phyloP scores from a whole-genome alignment of 2,888 invertebrate genomes.

The Hydrotaea cyrtoneurina region DNA sequence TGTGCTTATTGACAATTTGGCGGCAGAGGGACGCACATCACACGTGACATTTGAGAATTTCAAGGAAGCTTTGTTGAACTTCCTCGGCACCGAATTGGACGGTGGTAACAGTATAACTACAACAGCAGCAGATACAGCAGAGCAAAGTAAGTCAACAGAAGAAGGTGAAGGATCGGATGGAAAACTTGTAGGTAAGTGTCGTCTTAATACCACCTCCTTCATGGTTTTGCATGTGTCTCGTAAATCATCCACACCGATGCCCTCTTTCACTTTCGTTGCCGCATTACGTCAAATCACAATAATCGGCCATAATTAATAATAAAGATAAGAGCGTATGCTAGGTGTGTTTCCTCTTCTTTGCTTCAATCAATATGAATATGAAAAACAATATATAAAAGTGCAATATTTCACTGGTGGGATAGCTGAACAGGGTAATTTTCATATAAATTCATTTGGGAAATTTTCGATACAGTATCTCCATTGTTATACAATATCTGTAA shows the following conservation, averaged over 20 bases:
- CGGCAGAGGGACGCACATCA: slow-evolving; percentile 78
- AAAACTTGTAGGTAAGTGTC: slow-evolving; percentile 59
- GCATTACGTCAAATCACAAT: slow-evolving; percentile 24
- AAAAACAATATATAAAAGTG: neutral
- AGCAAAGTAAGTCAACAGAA: slow-evolving; percentile 37
- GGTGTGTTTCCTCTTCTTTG: neutral
- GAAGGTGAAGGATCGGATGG: slow-evolving; percentile 32
- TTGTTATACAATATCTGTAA: too few relatives aligned
- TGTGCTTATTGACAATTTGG: slow-evolving; percentile 84
- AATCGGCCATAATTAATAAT: neutral
- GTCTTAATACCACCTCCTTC: neutral
- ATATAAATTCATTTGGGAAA: neutral
- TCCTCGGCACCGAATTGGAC: slow-evolving; percentile 84
- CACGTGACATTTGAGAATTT: slow-evolving; percentile 88
- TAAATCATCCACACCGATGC: neutral
- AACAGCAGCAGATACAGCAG: slow-evolving; percentile 12
- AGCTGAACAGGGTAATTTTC: neutral
- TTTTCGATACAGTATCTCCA: too few relatives aligned
- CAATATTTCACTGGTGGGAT: neutral
- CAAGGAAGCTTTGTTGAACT: slow-evolving; percentile 87
- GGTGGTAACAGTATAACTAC: slow-evolving; percentile 38
- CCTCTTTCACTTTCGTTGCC: neutral
- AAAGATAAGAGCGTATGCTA: neutral
- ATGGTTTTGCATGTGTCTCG: neutral
- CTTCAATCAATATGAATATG: neutral